Base-by-base conservation (phyloP, 2,888 invertebrate genomes). In the Pandemis cinnamomeana region DNA sequence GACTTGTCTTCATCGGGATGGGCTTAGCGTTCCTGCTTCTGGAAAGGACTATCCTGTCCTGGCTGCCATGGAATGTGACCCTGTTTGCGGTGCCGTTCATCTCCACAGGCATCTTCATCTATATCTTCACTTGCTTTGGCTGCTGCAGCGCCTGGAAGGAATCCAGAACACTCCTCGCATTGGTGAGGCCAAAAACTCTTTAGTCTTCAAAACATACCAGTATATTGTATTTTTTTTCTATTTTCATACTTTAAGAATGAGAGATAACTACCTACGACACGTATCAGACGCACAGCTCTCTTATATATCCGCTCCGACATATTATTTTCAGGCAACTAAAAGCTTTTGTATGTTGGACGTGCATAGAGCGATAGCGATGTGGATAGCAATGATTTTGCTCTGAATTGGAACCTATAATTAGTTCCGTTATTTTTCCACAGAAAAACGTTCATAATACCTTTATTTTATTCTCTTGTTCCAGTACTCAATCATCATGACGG, bases 121-220 rank as follows among this genome's bases (percentile, higher is more conserved):
- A 48, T 20, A 15, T 64, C 46, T 10, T 64, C 48, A 64, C 64
- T 44, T 10, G n/a, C 27, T 13, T 27, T 11, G 64, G 64, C 20
- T 64, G 46, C 64, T 63, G 46, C 5, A 48, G 64, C 27, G 64
- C 64, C 2, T 64, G 48, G 48, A 64, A 64, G 13, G 64, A 64
- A 44, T 64, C 46, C 20, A 20, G 64, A 10, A 61, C 41, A 5
- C n/a, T 61, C 0, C 61, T 42, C n/a, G 61, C 20, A 2, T 36
- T 20, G 61, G 36, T 36, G 20, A 20, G 41, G 3, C 4, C 5
- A 0, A 8, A 41, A 41, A 2, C 3, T 60, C 5, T 7, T 41
- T 8, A 5, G 55, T 15, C 2, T 53, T 8, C 7, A 5, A 44
- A 44, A 44, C 7, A 20, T 44, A 44, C 44, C 27, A 27, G 27